Evolutionary conservation across 2,113 vertebrate species (phyloP).

Genomic region (Anolis carolinensis): DNA sequence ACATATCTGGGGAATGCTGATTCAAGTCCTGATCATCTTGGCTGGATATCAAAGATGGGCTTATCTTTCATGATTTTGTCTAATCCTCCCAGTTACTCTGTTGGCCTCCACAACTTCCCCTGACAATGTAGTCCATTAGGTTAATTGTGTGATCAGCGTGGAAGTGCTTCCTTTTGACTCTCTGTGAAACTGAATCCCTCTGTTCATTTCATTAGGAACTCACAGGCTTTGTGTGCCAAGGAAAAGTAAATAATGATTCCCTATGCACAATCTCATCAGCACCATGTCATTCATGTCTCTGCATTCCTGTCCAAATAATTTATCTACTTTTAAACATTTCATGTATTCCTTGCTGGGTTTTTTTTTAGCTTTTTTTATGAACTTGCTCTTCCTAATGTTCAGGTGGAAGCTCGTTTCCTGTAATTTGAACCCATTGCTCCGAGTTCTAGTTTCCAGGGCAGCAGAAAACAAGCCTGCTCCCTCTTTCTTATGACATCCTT

Average conservation of each 20-base stretch:
- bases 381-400: not conserved
- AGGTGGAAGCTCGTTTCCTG: too few relatives aligned
- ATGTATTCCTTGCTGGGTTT: not conserved
- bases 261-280: not conserved
- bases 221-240: not conserved
- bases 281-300: not conserved
- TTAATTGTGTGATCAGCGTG: slow-evolving; percentile 1
- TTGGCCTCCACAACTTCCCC: slow-evolving; percentile 7
- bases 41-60: not conserved
- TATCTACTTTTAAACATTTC: not conserved
- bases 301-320: not conserved
- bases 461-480: too few relatives aligned
- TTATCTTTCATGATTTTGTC: not conserved
- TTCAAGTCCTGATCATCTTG: not conserved
- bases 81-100: not conserved
- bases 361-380: not conserved
- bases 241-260: not conserved
- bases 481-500: too few relatives aligned
- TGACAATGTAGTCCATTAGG: slow-evolving; percentile 12
- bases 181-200: not conserved
- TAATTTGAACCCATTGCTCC: too few relatives aligned
- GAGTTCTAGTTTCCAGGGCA: too few relatives aligned
- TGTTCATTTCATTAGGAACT: not conserved
- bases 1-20: not conserved
- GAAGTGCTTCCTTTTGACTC: not conserved